phyloP scores from a whole-genome alignment of 2,888 invertebrate species.

The Gastrophysa polygoni region DNA sequence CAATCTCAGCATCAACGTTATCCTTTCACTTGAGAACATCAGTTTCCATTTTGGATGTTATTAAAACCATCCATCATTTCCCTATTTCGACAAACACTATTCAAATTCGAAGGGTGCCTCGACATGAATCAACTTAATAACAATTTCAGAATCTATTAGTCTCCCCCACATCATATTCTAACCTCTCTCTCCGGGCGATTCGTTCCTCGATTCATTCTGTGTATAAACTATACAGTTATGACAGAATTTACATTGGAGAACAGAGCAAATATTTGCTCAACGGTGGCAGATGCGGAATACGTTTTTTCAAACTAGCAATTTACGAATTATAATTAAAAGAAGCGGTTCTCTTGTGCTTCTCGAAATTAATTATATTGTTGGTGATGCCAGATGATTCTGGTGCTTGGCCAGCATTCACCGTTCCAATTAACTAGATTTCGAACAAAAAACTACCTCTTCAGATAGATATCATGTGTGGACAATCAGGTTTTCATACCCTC shows the following conservation, averaged over 20 bases:
- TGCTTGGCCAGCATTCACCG: too few relatives aligned
- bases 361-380: background rate
- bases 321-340: background rate
- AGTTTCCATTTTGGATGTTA: background rate
- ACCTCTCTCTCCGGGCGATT: constrained; percentile 8
- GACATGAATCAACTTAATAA: constrained; percentile 19
- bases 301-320: background rate
- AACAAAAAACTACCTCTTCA: too few relatives aligned
- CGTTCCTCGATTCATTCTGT: background rate
- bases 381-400: too few relatives aligned
- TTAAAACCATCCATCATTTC: constrained; percentile 10
- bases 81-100: constrained; percentile 7
- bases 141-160: constrained; percentile 20
- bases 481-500: too few relatives aligned
- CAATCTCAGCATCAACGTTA: background rate
- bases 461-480: too few relatives aligned
- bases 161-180: constrained; percentile 13
- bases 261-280: constrained; percentile 11
- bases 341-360: background rate
- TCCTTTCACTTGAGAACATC: background rate
- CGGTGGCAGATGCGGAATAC: background rate
- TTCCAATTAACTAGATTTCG: too few relatives aligned
- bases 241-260: constrained; percentile 6
- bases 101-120: constrained; percentile 19
- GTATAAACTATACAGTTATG: background rate